Evolutionary conservation across 2,888 invertebrate species (phyloP).

Genomic region (Rhingia rostrata): DNA sequence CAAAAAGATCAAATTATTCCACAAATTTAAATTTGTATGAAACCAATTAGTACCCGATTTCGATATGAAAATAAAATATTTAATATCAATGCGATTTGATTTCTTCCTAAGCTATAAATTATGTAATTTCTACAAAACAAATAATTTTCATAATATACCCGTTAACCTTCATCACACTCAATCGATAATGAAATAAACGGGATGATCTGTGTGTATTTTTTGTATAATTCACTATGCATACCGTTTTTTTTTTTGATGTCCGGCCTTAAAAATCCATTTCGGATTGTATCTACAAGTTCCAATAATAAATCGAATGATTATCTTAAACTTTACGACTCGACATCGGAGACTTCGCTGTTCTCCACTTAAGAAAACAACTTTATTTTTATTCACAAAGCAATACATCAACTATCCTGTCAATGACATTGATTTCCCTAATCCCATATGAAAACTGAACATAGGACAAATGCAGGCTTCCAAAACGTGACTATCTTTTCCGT

Average conservation of each 20-base stretch:
- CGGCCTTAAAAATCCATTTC: no score
- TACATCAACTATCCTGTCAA: background rate
- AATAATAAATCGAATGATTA: slow-evolving; percentile 1
- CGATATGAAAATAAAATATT: no score
- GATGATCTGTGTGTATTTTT: background rate
- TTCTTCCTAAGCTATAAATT: no score
- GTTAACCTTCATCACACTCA: slow-evolving; percentile 18
- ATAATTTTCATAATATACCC: slow-evolving; percentile 4
- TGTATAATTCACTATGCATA: background rate
- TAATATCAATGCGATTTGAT: no score
- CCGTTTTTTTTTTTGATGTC: no score
- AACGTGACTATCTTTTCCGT: background rate
- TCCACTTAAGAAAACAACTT: no score
- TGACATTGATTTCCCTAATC: slow-evolving; percentile 11
- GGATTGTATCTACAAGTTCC: background rate
- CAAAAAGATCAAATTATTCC: no score
- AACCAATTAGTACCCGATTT: no score
- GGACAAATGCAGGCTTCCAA: background rate
- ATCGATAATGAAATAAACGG: slow-evolving; percentile 7
- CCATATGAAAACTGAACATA: slow-evolving; percentile 10
- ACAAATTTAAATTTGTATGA: no score
- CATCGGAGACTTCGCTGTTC: no score
- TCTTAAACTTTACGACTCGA: background rate
- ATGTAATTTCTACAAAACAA: background rate
- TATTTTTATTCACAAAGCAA: background rate